Conservation (phyloP, 2,888 invertebrate genomes). For the Synergus laeviventris region DNA sequence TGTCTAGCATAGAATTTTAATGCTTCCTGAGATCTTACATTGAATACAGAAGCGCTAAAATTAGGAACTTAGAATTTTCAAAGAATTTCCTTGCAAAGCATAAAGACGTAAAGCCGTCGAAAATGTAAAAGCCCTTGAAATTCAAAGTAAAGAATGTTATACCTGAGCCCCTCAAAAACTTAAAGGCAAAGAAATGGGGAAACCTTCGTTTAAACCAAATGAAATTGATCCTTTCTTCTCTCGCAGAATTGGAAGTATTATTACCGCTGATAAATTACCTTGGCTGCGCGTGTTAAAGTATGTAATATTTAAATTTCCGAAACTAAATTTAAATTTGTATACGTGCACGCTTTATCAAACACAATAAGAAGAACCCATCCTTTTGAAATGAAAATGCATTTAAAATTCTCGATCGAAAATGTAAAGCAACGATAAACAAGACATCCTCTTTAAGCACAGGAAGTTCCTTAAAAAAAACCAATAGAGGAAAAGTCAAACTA, state of each 20-base stretch:
- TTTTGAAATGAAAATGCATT: background rate
- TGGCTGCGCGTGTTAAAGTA: background rate
- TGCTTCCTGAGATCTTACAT: background rate
- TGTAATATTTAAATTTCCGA: background rate
- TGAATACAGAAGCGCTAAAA: no score
- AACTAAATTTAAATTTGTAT: background rate
- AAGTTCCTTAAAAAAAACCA: background rate
- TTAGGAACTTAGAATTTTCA: no score
- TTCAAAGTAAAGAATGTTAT: no score
- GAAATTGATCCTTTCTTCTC: background rate
- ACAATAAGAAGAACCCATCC: background rate
- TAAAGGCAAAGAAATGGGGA: background rate
- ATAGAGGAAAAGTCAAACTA: background rate
- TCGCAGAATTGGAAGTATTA: background rate
- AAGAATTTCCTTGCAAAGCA: background rate
- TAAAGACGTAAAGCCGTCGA: background rate
- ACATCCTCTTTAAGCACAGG: background rate
- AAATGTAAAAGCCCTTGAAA: no score
- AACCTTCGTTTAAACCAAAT: background rate
- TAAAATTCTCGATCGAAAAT: background rate
- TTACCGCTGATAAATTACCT: background rate
- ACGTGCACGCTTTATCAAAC: background rate
- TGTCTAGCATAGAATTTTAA: background rate
- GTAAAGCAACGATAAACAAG: background rate
- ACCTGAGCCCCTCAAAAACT: no score